Base-by-base conservation (phyloP, 2,888 invertebrate species). In the Eupithecia insigniata region DNA sequence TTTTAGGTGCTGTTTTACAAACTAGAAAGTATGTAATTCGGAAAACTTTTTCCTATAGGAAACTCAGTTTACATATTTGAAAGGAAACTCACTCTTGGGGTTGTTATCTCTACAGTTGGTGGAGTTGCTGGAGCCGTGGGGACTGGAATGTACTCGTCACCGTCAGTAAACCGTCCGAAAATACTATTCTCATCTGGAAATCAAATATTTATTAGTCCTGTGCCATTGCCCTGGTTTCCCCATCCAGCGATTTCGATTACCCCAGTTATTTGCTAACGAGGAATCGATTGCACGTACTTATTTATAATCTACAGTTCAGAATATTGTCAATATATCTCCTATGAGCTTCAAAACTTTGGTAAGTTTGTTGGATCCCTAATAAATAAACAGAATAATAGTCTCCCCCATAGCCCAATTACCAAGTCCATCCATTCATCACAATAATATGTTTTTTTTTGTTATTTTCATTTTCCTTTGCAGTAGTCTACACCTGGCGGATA, bases 181-280 rank as follows among this genome's bases (percentile, higher is more conserved):
- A 94, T 93, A 76, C 93, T 93, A 80, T 94, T 94, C 83, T 93
- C 93, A 80, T 94, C 93, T 93, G 79, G 69, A 81, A 83, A 75
- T 80, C 70, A 75, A 73, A 74, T 65, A 71, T 22, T 67, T 26
- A 69, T 67, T n/a, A 51, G 10, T 10, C 10, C 10, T 51, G 46
- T 10, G n/a, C 10, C n/a, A 22, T 51, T 22, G 46, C n/a, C 46
- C 46, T 51, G 30, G 28, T 60, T 30, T 60, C 2, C 60, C 30
- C 30, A 30, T 30, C 58, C 30, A 18, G 28, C 58, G 16, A 30
- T 30, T 46, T 60, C 30, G 30, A 30, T 30, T 60, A 18, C 28
- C 30, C 30, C 60, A 30, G 30, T 22, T 60, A 7, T 60, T 30
- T 55, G 55, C 22, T 55, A 26, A 26, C 12, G 12, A 12, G 22